Conservation (phyloP, 2,797 vertebrate species). For the Epinephelus malabaricus region DNA sequence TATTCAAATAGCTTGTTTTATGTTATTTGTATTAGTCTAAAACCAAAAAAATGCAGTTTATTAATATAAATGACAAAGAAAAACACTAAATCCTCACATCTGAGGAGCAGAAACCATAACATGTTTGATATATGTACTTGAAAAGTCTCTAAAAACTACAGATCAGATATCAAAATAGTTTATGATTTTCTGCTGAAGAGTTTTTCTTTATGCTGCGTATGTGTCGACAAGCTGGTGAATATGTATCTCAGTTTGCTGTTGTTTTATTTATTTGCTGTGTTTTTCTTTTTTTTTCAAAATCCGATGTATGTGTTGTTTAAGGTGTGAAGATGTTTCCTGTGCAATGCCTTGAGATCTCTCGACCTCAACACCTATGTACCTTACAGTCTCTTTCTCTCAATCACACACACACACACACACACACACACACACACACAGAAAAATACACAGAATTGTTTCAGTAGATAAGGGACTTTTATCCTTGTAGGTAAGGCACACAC, state of each 20-base stretch:
- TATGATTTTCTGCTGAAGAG: neutral
- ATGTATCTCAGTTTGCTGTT: neutral
- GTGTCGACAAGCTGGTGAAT: neutral
- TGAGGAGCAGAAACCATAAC: neutral
- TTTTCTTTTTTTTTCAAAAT: neutral
- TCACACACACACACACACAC: slow-evolving; percentile 11
- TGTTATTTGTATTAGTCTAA: neutral
- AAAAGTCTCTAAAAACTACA: neutral
- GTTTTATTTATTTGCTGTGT: neutral
- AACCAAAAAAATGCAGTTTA: neutral
- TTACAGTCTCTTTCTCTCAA: neutral
- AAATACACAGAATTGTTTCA: slow-evolving; percentile 61
- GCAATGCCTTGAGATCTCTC: neutral
- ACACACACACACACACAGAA: slow-evolving; percentile 17
- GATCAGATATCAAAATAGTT: no score
- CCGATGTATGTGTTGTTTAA: neutral
- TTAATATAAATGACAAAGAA: neutral
- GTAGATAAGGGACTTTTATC: slow-evolving; percentile 67
- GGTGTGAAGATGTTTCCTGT: slow-evolving; percentile 6
- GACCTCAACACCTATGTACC: neutral
- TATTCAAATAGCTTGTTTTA: neutral
- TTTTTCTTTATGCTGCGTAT: neutral
- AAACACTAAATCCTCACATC: neutral
- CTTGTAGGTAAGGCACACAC: slow-evolving; percentile 53
- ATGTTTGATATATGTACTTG: neutral